phyloP scores from a whole-genome alignment of 2,888 invertebrate genomes.

The Meliscaeva auricollis region DNA sequence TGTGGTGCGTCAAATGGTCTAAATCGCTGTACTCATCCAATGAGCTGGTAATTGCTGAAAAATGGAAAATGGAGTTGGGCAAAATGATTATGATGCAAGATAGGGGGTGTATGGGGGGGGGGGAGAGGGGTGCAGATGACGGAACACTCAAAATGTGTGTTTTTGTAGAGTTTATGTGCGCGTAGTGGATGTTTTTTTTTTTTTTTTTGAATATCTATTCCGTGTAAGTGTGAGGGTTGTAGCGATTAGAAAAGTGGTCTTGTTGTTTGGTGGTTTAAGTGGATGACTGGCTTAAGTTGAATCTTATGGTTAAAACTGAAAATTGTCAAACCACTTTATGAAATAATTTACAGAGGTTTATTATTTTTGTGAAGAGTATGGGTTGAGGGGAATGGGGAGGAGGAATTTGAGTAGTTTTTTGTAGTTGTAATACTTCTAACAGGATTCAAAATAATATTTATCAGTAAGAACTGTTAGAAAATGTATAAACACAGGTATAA shows the following conservation, averaged over 20 bases:
- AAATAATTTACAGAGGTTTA: slow-evolving; percentile 55
- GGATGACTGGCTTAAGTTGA: slow-evolving; percentile 42
- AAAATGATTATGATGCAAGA: slow-evolving; percentile 24
- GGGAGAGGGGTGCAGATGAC: slow-evolving; percentile 26
- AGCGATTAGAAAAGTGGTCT: slow-evolving; percentile 70
- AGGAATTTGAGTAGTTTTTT: too few species aligned
- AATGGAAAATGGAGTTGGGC: slow-evolving; percentile 42
- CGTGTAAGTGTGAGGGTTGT: slow-evolving; percentile 25
- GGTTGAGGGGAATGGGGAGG: not conserved
- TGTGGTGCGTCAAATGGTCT: slow-evolving; percentile 71
- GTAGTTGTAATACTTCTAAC: too few species aligned
- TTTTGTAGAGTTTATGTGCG: slow-evolving; percentile 6
- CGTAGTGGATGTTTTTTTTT: slow-evolving; percentile 1
- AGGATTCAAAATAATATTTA: too few species aligned
- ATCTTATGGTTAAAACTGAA: slow-evolving; percentile 32
- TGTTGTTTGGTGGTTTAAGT: slow-evolving; percentile 43
- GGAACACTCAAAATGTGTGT: slow-evolving; percentile 38
- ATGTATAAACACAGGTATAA: too few species aligned
- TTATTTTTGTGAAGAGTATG: not conserved
- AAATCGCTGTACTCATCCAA: slow-evolving; percentile 74
- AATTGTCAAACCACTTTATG: slow-evolving; percentile 69
- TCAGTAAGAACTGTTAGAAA: too few species aligned
- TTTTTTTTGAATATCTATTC: not conserved
- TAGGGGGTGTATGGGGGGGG: not conserved
- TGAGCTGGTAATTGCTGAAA: slow-evolving; percentile 74